Conservation (phyloP, 2,113 vertebrate genomes). For the Pogonocichla stellata region DNA sequence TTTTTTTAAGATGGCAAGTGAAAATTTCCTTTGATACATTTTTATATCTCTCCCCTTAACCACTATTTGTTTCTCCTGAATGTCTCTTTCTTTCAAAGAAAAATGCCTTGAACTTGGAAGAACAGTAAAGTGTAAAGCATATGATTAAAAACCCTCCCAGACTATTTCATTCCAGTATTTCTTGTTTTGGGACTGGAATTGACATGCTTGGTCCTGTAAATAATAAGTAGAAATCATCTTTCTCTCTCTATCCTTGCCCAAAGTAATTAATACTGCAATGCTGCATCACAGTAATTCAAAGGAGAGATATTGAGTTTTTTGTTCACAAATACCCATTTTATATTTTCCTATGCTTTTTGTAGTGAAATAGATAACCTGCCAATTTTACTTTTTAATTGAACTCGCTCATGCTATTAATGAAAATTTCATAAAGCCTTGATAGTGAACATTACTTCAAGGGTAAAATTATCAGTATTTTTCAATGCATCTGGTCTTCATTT, state of each 20-base stretch:
- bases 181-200: background rate
- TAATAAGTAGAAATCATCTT: background rate
- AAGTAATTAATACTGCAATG: background rate
- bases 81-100: background rate
- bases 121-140: background rate
- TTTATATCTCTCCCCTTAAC: background rate
- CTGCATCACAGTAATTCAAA: background rate
- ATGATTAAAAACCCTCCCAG: background rate
- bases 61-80: background rate
- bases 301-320: background rate
- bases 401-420: background rate
- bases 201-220: background rate
- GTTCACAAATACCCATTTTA: background rate
- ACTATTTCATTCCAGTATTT: conserved; percentile 8
- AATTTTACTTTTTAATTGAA: background rate
- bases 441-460: background rate
- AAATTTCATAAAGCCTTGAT: background rate
- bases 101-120: conserved; percentile 12
- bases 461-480: background rate
- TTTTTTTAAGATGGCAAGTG: background rate
- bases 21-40: background rate
- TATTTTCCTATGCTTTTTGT: background rate
- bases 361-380: background rate
- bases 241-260: background rate
- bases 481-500: background rate